A percentile compares a stretch with the other conserved stretches of the same genome.
Evolutionary conservation across 2,797 vertebrate genomes (phyloP).

Genomic region (Telmatherina bonti): DNA sequence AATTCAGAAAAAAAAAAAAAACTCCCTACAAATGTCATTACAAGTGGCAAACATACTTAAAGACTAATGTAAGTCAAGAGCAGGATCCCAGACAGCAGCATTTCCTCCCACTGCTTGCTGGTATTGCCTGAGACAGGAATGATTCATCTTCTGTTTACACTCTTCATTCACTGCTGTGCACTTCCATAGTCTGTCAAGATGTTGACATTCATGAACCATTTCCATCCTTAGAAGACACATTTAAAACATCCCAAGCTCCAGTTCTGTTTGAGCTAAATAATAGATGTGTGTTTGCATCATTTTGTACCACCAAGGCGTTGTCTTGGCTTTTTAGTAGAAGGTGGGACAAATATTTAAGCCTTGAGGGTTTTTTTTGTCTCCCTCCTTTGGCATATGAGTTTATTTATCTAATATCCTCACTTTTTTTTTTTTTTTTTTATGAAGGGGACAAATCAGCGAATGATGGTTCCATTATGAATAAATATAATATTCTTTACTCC

Average conservation of each 20-base stretch:
- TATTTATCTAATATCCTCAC: conserved; percentile 19
- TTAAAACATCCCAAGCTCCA: conserved; percentile 32
- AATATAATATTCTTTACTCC: conserved; percentile 21
- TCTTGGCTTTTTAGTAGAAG: conserved; percentile 17
- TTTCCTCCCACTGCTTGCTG: conserved; percentile 19
- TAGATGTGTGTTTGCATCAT: conserved; percentile 45
- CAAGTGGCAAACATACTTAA: conserved; percentile 23
- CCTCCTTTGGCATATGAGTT: no score
- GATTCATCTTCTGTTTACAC: conserved; percentile 72
- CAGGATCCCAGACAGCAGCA: conserved; percentile 12
- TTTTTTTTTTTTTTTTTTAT: no score
- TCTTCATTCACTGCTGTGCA: conserved; percentile 46
- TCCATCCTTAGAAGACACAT: conserved; percentile 39
- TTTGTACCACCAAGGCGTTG: conserved; percentile 13
- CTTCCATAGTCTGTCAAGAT: conserved; percentile 71
- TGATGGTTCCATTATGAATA: conserved; percentile 14
- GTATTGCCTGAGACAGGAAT: conserved; percentile 54
- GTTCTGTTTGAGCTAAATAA: conserved; percentile 56
- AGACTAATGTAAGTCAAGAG: conserved; percentile 18
- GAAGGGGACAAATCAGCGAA: conserved; percentile 6
- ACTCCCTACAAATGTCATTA: conserved; percentile 20
- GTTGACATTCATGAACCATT: conserved; percentile 62
- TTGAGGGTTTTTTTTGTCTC: background rate
- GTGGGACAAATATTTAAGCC: background rate
- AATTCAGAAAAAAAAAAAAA: conserved; percentile 22